These are phyloP conservation scores for Sciaenops ocellatus DNA, from an alignment of 2,797 vertebrate genomes.

Conservation along the genomic window DNA sequence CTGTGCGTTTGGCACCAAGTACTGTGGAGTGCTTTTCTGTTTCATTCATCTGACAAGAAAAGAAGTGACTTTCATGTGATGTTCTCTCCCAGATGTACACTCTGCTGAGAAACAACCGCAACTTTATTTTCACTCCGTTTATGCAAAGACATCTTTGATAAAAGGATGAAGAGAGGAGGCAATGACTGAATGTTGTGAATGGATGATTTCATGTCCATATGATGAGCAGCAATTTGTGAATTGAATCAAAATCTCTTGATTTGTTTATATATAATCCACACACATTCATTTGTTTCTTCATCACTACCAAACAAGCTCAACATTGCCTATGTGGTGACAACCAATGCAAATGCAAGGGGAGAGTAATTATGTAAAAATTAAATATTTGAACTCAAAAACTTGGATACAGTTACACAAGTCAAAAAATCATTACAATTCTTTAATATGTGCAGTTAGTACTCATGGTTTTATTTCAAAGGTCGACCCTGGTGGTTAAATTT, in stretches of 20 bases:
- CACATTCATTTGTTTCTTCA: background rate
- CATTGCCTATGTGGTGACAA: background rate
- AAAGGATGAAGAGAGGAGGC: background rate
- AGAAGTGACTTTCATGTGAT: slow-evolving; percentile 70
- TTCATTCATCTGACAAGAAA: slow-evolving; percentile 44
- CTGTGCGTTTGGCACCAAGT: slow-evolving; percentile 45
- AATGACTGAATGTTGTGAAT: background rate
- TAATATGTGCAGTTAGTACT: background rate
- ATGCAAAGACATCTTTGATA: slow-evolving; percentile 21
- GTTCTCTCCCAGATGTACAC: slow-evolving; percentile 26
- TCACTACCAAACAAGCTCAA: background rate
- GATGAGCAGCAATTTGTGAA: background rate
- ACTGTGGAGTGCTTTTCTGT: slow-evolving; percentile 27
- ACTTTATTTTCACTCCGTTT: slow-evolving; percentile 3
- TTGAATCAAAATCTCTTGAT: slow-evolving; percentile 7
- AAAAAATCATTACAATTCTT: background rate
- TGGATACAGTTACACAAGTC: background rate
- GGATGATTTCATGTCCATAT: background rate
- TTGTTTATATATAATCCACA: slow-evolving; percentile 7
- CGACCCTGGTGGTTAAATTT: background rate
- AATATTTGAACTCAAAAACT: background rate
- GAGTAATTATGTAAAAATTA: background rate
- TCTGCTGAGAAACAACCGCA: slow-evolving; percentile 10
- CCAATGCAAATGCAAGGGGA: background rate
- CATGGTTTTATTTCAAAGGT: background rate